Conservation (phyloP, 1,140 invertebrate species). For the Macrobrachium rosenbergii region DNA sequence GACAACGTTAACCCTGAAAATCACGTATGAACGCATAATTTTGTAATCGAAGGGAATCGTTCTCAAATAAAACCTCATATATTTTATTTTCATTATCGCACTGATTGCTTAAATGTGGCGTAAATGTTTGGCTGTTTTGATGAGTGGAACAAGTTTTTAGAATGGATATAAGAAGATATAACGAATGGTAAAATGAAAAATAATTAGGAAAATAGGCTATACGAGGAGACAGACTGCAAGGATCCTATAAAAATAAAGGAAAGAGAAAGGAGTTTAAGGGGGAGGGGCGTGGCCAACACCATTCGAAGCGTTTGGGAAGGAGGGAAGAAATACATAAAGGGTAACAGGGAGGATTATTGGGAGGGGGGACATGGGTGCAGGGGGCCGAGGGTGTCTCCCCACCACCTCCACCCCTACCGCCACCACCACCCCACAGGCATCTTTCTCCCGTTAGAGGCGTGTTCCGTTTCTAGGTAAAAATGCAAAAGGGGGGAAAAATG, state of each 20-base stretch:
- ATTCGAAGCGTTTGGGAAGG: background rate
- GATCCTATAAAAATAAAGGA: background rate
- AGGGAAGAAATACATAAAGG: background rate
- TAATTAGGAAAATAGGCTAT: background rate
- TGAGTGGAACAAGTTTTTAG: background rate
- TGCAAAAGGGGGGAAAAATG: slow-evolving; percentile 20
- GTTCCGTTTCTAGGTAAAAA: slow-evolving; percentile 6
- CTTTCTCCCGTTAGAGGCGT: background rate
- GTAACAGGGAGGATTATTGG: background rate
- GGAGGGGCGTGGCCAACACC: background rate
- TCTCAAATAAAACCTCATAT: too few species aligned
- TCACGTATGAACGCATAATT: too few species aligned
- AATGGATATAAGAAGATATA: background rate
- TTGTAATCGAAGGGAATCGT: too few species aligned
- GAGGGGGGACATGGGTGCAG: background rate
- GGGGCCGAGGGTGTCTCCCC: background rate
- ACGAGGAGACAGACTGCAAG: background rate
- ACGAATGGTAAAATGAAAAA: background rate
- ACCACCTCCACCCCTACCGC: too few species aligned
- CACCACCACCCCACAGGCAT: too few species aligned
- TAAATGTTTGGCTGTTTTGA: background rate
- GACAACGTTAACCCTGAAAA: too few species aligned
- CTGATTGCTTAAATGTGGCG: too few species aligned
- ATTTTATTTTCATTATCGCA: too few species aligned
- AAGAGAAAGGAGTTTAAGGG: background rate